These are phyloP conservation scores for Cheilosia grossa DNA, from an alignment of 2,888 invertebrate genomes.

Conservation along the genomic window DNA sequence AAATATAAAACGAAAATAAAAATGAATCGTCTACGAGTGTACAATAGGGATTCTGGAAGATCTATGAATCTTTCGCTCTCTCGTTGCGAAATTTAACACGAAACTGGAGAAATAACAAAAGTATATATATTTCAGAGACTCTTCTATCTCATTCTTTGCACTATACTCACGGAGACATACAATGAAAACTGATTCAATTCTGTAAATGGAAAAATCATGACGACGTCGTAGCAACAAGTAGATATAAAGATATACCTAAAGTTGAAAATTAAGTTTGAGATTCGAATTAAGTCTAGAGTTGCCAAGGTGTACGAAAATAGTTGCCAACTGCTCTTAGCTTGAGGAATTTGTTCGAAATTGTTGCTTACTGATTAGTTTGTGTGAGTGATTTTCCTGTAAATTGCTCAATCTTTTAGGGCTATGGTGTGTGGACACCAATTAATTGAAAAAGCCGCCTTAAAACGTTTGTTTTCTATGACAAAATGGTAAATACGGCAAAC, in stretches of 20 bases:
- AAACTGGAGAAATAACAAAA: conserved; percentile 30
- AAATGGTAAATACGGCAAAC: too few species aligned
- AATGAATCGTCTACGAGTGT: not conserved
- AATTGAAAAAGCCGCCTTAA: too few species aligned
- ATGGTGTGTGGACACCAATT: too few species aligned
- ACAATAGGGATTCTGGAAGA: conserved; percentile 12
- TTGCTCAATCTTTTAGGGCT: not conserved
- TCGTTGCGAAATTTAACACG: conserved; percentile 41
- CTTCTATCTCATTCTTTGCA: conserved; percentile 28
- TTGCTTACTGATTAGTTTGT: too few species aligned
- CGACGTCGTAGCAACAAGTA: conserved; percentile 15
- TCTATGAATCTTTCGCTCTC: conserved; percentile 30
- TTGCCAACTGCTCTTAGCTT: not conserved
- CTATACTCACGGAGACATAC: conserved; percentile 24
- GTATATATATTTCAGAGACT: conserved; percentile 17
- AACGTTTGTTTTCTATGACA: too few species aligned
- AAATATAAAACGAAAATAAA: not conserved
- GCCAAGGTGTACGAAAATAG: conserved; percentile 13
- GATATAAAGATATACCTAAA: conserved; percentile 38
- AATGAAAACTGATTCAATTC: conserved; percentile 68
- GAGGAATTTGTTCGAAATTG: too few species aligned
- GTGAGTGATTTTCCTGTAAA: too few species aligned
- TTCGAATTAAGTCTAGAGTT: conserved; percentile 62
- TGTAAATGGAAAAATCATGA: conserved; percentile 64
- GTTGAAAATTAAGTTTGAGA: conserved; percentile 55